A percentile compares a stretch with the other conserved stretches of the same genome.
phyloP scores from a whole-genome alignment of 2,888 invertebrate genomes.

The Miltochrista miniata region DNA sequence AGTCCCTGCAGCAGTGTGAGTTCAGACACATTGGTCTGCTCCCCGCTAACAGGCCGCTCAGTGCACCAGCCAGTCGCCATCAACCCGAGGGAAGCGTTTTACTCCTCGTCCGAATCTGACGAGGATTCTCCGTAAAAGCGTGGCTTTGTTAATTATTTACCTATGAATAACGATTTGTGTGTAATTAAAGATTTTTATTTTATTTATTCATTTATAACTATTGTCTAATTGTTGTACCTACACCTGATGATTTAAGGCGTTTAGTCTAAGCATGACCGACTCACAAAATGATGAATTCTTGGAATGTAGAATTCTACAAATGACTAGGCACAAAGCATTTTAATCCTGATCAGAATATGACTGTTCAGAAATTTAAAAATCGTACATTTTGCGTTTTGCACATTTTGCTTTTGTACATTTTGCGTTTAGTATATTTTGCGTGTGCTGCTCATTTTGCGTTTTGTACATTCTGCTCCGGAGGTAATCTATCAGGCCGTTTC shows the following conservation, averaged over 20 bases:
- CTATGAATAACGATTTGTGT: slow-evolving; percentile 42
- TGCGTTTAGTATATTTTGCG: no score
- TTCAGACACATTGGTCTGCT: slow-evolving; percentile 69
- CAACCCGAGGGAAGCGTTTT: slow-evolving; percentile 66
- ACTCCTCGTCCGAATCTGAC: slow-evolving; percentile 62
- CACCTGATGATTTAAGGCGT: background rate
- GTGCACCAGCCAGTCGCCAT: slow-evolving; percentile 23
- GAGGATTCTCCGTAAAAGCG: slow-evolving; percentile 26
- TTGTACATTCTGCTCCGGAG: no score
- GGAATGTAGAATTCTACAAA: no score
- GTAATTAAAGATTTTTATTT: slow-evolving; percentile 34
- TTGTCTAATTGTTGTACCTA: slow-evolving; percentile 1
- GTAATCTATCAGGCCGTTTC: no score
- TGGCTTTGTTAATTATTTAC: slow-evolving; percentile 23
- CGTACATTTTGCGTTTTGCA: no score
- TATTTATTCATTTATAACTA: slow-evolving; percentile 1
- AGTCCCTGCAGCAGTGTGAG: slow-evolving; percentile 58
- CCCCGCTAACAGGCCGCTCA: slow-evolving; percentile 47
- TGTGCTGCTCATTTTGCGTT: no score
- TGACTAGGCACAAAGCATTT: no score
- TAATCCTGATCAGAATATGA: no score
- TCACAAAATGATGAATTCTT: no score
- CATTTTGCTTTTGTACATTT: no score
- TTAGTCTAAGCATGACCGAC: no score
- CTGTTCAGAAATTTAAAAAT: no score